phyloP scores from a whole-genome alignment of 2,888 invertebrate species.

The Zaprionus bogoriensis region DNA sequence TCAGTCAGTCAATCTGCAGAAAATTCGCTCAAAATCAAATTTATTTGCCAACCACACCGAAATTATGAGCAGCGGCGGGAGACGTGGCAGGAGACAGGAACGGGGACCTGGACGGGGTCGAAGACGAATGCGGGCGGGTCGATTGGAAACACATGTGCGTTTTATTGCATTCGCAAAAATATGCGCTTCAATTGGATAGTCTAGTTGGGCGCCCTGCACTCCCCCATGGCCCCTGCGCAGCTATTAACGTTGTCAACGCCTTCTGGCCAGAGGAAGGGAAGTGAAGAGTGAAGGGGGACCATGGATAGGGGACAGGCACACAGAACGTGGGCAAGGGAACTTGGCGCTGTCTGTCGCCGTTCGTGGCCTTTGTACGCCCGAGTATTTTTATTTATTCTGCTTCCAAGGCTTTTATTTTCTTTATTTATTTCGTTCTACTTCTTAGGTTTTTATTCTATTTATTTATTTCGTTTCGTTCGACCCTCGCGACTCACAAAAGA shows the following conservation, averaged over 20 bases:
- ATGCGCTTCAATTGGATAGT: conserved; percentile 56
- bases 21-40: conserved; percentile 71
- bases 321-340: conserved; percentile 1
- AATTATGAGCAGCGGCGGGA: conserved; percentile 56
- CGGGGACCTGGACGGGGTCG: background rate
- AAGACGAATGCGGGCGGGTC: conserved; percentile 25
- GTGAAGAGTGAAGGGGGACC: background rate
- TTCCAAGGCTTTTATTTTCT: conserved; percentile 62
- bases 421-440: conserved; percentile 68
- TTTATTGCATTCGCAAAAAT: conserved; percentile 65
- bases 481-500: conserved; percentile 12
- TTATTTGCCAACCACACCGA: conserved; percentile 72
- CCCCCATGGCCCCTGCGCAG: conserved; percentile 12
- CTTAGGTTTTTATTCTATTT: conserved; percentile 62
- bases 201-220: background rate
- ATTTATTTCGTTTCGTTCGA: conserved; percentile 60
- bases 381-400: conserved; percentile 73
- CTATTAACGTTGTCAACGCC: conserved; percentile 72
- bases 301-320: background rate
- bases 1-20: conserved; percentile 58
- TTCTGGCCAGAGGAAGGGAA: conserved; percentile 10
- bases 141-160: conserved; percentile 69
- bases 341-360: conserved; percentile 35
- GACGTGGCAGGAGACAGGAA: background rate
- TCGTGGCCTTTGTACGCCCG: conserved; percentile 65